Percentiles rank a stretch among this genome's conserved stretches.
Conservation (phyloP, 2,888 invertebrate species). For the Leptinotarsa juncta region DNA sequence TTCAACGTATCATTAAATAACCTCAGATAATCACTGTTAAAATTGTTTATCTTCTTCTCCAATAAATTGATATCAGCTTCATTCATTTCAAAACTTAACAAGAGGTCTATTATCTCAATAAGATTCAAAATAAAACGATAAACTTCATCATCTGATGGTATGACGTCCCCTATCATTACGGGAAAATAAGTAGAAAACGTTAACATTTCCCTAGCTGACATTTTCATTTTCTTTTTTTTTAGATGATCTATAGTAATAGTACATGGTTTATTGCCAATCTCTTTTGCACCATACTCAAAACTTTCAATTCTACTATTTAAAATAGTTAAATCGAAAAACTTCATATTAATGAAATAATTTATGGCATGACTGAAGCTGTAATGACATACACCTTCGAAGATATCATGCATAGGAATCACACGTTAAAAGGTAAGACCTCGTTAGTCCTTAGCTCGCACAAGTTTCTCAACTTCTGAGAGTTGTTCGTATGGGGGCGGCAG, state of each 20-base stretch:
- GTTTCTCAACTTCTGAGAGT: too few species aligned
- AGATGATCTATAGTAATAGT: constrained; percentile 42
- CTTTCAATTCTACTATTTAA: constrained; percentile 47
- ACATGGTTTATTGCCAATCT: constrained; percentile 46
- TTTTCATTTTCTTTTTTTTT: constrained; percentile 37
- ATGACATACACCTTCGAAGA: constrained; percentile 46
- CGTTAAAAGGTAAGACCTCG: too few species aligned
- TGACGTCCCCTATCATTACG: constrained; percentile 50
- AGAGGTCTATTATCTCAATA: constrained; percentile 48
- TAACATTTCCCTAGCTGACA: constrained; percentile 52
- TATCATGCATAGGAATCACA: constrained; percentile 49
- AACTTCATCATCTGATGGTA: constrained; percentile 47
- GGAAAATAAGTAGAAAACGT: constrained; percentile 46
- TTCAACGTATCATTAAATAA: constrained; percentile 48
- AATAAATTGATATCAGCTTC: constrained; percentile 31
- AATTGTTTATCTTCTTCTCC: constrained; percentile 36
- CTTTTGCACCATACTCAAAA: constrained; percentile 48
- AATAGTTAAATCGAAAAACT: constrained; percentile 45
- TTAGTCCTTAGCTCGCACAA: too few species aligned
- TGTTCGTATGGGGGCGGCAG: too few species aligned
- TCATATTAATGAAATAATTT: constrained; percentile 37
- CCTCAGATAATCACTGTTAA: constrained; percentile 35
- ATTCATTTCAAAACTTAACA: constrained; percentile 40
- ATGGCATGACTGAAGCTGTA: constrained; percentile 46
- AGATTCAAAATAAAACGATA: constrained; percentile 49